Evolutionary conservation across 2,113 vertebrate species (phyloP), one percentile per base, ranked within the genome.

Genomic region (Proteles cristata): DNA sequence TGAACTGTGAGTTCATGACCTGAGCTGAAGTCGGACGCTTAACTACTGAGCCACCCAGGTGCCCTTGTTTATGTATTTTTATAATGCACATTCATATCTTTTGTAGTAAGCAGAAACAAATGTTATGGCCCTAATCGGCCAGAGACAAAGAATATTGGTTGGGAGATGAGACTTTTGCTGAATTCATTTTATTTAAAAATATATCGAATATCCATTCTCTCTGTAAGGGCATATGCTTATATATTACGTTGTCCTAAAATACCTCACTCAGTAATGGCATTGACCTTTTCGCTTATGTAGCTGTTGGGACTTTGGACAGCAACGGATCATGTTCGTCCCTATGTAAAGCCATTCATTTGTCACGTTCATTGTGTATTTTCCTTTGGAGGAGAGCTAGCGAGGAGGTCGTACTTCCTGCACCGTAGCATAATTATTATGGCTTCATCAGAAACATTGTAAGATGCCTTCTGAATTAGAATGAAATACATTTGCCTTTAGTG

Each of bases 371-470:
- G 82, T 94, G 31, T 77, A 69, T 63, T 97, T 96, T 55, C 86
- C 69, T 83, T 85, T 94, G 91, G 84, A 28, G 69, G 92, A 95
- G 91, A 95, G 55, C 21, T 85, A 80, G 90, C 80, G 25, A 53
- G 96, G 79, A 92, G 33, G 0, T 66, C 14, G 92, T 88, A 73
- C 97, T 96, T 92, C 95, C 95, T 97, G 50, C 14, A 76, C 93
- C 76, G 88, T 97, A 69, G 39, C 93, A 73, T 93, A 85, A 80
- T 98, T 91, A 80, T 90, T 92, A 86, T 92, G 50, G 50, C 45
- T 79, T 96, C 98, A 95, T 94, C 92, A 96, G 66, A 97, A 97
- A 97, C 33, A 39, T 35, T 96, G 73, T n/a, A 6, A 92, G 39
- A 87, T 90, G 81, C 94, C 95, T 88, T 87, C 28, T 73, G 85